Conservation (phyloP, 2,113 vertebrate genomes). For the Psilopsiagon aurifrons region DNA sequence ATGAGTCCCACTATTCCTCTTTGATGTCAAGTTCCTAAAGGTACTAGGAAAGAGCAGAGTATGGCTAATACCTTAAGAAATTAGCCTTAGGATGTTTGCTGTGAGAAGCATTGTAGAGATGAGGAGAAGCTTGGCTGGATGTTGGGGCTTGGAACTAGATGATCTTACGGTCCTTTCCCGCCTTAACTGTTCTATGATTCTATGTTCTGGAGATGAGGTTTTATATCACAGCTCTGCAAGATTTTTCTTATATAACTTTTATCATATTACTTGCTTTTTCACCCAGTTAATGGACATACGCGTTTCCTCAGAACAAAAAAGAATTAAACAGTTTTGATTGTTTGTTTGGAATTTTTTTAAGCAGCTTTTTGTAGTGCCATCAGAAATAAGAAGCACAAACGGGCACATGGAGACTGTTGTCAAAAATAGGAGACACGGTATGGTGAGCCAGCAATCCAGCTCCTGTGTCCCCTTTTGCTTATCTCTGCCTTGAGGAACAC, state of each 20-base stretch:
- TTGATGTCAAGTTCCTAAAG: neutral
- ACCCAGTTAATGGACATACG: neutral
- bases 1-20: neutral
- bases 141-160: no score
- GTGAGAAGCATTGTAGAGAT: neutral
- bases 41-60: neutral
- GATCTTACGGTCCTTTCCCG: no score
- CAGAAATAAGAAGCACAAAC: neutral
- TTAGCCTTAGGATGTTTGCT: neutral
- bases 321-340: neutral
- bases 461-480: neutral
- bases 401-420: neutral
- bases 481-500: neutral
- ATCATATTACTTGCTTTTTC: neutral
- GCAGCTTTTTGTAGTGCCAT: neutral
- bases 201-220: neutral
- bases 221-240: neutral
- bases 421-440: accelerated
- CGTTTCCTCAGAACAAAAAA: neutral
- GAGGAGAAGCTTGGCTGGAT: neutral
- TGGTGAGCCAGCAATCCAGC: neutral
- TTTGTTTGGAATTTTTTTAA: neutral
- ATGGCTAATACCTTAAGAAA: neutral
- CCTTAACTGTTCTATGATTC: no score
- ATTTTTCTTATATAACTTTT: neutral